Percentiles rank a stretch among this genome's conserved stretches.
phyloP scores from a whole-genome alignment of 2,797 vertebrate genomes.

The Anas bernieri region DNA sequence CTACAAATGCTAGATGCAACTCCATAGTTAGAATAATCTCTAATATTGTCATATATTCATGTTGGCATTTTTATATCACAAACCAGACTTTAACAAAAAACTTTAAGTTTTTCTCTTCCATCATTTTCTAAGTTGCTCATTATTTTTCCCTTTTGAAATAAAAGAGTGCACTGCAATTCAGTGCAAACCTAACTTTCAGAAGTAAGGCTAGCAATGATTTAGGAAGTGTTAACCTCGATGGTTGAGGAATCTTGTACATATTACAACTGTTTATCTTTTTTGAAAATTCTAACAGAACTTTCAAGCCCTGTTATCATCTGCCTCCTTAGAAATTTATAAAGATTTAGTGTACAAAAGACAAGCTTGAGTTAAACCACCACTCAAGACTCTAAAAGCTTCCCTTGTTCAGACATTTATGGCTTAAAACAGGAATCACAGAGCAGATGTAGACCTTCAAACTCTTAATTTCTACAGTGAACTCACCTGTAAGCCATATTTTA shows the following conservation, averaged over 20 bases:
- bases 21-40: background rate
- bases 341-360: background rate
- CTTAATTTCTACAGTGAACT: conserved; percentile 51
- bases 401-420: background rate
- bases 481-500: conserved; percentile 97
- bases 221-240: background rate
- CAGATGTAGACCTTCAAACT: background rate
- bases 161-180: background rate
- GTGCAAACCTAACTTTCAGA: background rate
- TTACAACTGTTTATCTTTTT: background rate
- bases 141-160: background rate
- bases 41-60: background rate
- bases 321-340: background rate
- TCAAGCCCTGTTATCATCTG: background rate
- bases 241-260: background rate
- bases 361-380: background rate
- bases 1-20: background rate
- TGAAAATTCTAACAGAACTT: background rate
- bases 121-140: background rate
- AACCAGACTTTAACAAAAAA: background rate
- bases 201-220: background rate
- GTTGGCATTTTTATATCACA: background rate
- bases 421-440: background rate
- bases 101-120: background rate
- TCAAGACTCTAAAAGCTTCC: background rate